phyloP scores from a whole-genome alignment of 2,888 invertebrate species.

The Sphaeridia pumilis region DNA sequence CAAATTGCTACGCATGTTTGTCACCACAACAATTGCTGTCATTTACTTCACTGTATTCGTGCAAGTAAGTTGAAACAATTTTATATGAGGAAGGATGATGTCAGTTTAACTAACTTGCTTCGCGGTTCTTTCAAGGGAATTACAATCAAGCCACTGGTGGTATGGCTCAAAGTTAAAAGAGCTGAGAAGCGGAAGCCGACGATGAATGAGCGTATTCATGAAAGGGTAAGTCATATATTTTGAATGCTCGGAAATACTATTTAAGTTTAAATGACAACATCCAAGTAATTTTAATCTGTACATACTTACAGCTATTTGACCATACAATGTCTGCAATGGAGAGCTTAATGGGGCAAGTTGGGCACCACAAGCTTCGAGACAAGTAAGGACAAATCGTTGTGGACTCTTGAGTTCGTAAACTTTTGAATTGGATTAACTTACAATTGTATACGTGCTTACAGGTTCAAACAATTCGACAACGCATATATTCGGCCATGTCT shows the following conservation, averaged over 20 bases:
- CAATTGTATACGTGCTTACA: too few species aligned
- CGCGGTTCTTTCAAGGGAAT: slow-evolving; percentile 76
- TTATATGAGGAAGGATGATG: too few species aligned
- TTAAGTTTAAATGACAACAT: too few species aligned
- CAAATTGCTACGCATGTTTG: slow-evolving; percentile 57
- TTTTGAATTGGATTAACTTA: too few species aligned
- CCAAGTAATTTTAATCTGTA: too few species aligned
- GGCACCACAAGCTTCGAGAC: slow-evolving; percentile 84
- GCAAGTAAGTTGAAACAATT: slow-evolving; percentile 55
- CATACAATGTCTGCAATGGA: slow-evolving; percentile 96
- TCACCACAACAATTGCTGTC: slow-evolving; percentile 92
- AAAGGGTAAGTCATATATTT: slow-evolving; percentile 48
- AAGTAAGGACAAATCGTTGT: too few species aligned
- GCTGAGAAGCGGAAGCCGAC: slow-evolving; percentile 79
- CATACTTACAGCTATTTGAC: slow-evolving; percentile 67
- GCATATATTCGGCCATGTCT: slow-evolving; percentile 81
- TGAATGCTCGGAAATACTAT: too few species aligned
- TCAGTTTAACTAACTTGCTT: too few species aligned
- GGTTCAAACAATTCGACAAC: slow-evolving; percentile 88
- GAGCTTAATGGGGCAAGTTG: slow-evolving; percentile 87
- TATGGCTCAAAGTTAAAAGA: slow-evolving; percentile 82
- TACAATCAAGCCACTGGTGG: slow-evolving; percentile 96
- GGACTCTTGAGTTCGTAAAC: too few species aligned
- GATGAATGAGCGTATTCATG: slow-evolving; percentile 95
- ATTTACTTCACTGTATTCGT: slow-evolving; percentile 98